Evolutionary conservation across 2,888 invertebrate species (phyloP), one percentile per base, ranked within the genome.

Genomic region (Cosmopolites sordidus): DNA sequence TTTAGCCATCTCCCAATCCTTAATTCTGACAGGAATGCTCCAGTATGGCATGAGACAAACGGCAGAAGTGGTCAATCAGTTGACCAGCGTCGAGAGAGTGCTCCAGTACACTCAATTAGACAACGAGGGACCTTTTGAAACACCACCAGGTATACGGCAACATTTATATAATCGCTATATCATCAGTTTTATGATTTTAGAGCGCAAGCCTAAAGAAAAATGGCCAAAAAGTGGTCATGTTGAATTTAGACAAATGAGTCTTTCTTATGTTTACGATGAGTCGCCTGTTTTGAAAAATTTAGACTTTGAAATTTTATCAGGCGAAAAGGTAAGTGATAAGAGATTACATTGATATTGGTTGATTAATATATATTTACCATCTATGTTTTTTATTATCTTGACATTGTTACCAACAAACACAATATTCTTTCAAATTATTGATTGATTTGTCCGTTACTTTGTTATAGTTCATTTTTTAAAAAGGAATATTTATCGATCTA

Each of bases 21-120:
- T 87, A 43, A 83, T 85, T 60, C 67, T 91, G 54, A 87, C 88
- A 51, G 89, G 87, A 56, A 86, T 90, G 84, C 80, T 91, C 51
- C 89, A 90, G 68, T 83, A 86, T 74, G 89, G 88, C 2, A 83
- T 91, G 64, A 79, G 89, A 54, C 89, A 89, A 71, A 82, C 86
- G 29, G 86, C 90, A 0, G 91, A 92, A 67, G 81, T 83, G 14
- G 77, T 84, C 42, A 83, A 83, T 11, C 84, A 87, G 64, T 84
- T 87, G 81, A 87, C 84, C 1, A 84, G 85, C 46, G 92, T 92
- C 0, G 92, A 93, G 70, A 78, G 92, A 51, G 83, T 92, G 1
- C 69, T 88, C 29, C 87, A 92, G 66, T 92, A 89, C 70, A 83
- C 86, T 1, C 76, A 83, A 11, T 71, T 92, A 12, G 83, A 86